These are phyloP conservation scores for Heterotilapia buettikoferi DNA, from an alignment of 2,113 vertebrate genomes.

Conservation along the genomic window DNA sequence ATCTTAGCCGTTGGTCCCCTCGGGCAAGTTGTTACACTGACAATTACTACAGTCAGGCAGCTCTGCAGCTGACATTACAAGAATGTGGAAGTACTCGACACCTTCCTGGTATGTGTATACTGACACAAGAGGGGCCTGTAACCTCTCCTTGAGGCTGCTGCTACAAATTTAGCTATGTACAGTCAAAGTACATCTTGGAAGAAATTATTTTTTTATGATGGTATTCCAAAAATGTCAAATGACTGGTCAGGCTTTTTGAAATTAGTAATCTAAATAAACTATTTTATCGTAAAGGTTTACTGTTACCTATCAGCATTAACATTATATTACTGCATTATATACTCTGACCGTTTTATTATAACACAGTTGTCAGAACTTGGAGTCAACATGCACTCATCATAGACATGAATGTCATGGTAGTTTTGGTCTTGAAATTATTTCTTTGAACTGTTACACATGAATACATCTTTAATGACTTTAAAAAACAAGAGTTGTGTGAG, in stretches of 20 bases:
- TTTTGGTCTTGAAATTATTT: not conserved
- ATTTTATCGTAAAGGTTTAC: not conserved
- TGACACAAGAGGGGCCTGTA: not conserved
- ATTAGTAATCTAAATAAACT: not conserved
- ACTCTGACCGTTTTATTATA: not conserved
- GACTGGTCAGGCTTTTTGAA: not conserved
- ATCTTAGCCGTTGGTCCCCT: not conserved
- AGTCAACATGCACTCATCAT: not conserved
- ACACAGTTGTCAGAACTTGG: not conserved
- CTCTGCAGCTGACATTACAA: not conserved
- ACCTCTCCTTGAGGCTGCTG: not conserved
- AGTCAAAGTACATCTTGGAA: not conserved
- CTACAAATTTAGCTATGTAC: not conserved
- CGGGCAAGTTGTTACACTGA: not conserved
- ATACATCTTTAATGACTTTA: not conserved
- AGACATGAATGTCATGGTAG: not conserved
- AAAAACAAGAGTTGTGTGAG: fast-evolving
- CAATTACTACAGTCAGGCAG: not conserved
- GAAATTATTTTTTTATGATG: not conserved
- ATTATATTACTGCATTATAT: not conserved
- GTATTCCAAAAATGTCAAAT: not conserved
- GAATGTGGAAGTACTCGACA: slow-evolving; percentile 10
- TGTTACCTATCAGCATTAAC: not conserved
- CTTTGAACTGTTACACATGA: not conserved
- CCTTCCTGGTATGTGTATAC: not conserved